Evolutionary conservation across 2,113 vertebrate genomes (phyloP).

Genomic region (Leucoraja erinaceus): DNA sequence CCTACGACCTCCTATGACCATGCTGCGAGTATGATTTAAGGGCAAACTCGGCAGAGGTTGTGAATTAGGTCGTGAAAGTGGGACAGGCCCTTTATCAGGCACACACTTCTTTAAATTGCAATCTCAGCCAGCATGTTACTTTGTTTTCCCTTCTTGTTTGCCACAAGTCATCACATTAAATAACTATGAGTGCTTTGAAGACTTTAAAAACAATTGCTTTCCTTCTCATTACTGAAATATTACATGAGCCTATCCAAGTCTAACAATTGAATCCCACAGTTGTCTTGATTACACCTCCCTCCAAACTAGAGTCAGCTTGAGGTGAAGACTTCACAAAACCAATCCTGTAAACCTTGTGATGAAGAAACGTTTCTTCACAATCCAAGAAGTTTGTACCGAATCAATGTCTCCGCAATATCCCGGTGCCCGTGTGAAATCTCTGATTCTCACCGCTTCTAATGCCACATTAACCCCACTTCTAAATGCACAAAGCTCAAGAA

Average conservation of each 20-base stretch:
- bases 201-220: not conserved
- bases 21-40: too few relatives aligned
- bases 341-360: not conserved
- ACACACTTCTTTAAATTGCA: too few relatives aligned
- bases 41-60: too few relatives aligned
- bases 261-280: not conserved
- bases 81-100: too few relatives aligned
- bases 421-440: not conserved
- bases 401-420: not conserved
- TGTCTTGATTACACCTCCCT: too few relatives aligned
- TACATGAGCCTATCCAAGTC: not conserved
- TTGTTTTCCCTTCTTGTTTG: not conserved
- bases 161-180: not conserved
- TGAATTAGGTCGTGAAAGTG: too few relatives aligned
- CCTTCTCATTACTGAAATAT: not conserved
- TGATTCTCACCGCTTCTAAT: not conserved
- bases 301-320: not conserved
- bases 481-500: not conserved
- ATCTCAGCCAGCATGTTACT: too few relatives aligned
- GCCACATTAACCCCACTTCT: not conserved
- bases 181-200: not conserved
- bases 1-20: too few relatives aligned
- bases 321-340: not conserved
- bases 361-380: not conserved
- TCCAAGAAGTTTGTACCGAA: not conserved